Conservation (phyloP, 1,140 invertebrate genomes). For the Drosophila parvula region DNA sequence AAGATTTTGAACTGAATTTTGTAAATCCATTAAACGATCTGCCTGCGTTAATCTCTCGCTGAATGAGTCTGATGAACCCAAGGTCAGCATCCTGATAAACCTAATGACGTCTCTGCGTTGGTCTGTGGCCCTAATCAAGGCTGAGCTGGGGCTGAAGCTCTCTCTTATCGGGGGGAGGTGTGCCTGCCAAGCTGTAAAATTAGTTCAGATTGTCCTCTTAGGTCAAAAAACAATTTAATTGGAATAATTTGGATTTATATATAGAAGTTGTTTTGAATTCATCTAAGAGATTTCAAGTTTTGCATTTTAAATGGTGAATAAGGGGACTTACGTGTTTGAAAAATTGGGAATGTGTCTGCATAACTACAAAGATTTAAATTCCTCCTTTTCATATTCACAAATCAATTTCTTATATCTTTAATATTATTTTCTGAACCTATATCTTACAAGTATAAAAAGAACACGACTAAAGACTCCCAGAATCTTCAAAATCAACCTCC, state of each 20-base stretch:
- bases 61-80: slow-evolving; percentile 28
- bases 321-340: background rate
- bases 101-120: slow-evolving; percentile 11
- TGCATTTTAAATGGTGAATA: background rate
- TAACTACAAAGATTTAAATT: too few species aligned
- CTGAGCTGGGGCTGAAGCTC: slow-evolving; percentile 15
- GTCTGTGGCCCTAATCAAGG: slow-evolving; percentile 32
- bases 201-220: slow-evolving; percentile 12
- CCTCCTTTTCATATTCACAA: too few species aligned
- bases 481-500: background rate
- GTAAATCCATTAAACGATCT: background rate
- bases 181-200: slow-evolving; percentile 20
- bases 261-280: background rate
- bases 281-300: background rate
- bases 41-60: slow-evolving; percentile 19
- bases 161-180: slow-evolving; percentile 28
- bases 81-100: slow-evolving; percentile 47
- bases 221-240: slow-evolving; percentile 37
- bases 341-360: too few species aligned
- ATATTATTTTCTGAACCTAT: background rate
- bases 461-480: background rate
- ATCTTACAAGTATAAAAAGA: background rate
- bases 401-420: background rate
- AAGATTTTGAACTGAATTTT: slow-evolving; percentile 29
- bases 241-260: background rate